phyloP scores from a whole-genome alignment of 30 jellyfish, hydroid and myxozoan species.

The Aurelia sp. region DNA sequence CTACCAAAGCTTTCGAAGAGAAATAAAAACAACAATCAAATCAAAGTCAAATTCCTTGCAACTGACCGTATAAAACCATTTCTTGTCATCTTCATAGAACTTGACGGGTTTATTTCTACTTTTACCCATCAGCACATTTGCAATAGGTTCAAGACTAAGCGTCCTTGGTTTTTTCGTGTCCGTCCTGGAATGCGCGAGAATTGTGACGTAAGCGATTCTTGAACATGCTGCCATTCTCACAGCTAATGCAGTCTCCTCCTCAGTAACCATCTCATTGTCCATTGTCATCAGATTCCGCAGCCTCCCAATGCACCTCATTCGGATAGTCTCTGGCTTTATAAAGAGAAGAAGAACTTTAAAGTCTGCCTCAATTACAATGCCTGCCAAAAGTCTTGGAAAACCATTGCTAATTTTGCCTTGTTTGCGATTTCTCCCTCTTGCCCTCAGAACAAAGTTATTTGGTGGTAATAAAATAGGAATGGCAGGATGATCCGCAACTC shows the following conservation, averaged over 20 bases:
- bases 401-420: too few relatives aligned
- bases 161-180: constrained; percentile 66
- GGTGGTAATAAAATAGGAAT: too few relatives aligned
- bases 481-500: too few relatives aligned
- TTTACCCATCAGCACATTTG: constrained; percentile 47
- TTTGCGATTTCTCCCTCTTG: too few relatives aligned
- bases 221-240: constrained; percentile 87
- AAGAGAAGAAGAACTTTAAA: not conserved
- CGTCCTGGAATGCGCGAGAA: constrained; percentile 87
- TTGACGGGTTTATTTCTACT: constrained; percentile 71
- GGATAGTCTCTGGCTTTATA: constrained; percentile 70
- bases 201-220: constrained; percentile 78
- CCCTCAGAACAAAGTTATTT: too few relatives aligned
- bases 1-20: too few relatives aligned
- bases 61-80: constrained; percentile 80
- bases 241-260: constrained; percentile 85
- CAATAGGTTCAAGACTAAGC: constrained; percentile 62
- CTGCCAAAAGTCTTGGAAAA: too few relatives aligned
- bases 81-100: constrained; percentile 72
- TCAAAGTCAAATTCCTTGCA: too few relatives aligned
- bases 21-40: too few relatives aligned
- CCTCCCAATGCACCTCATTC: constrained; percentile 93
- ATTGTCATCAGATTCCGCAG: constrained; percentile 69
- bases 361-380: too few relatives aligned
- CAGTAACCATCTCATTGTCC: constrained; percentile 71